Conservation (phyloP, 2,888 invertebrate species). For the Adelognathus sp. region DNA sequence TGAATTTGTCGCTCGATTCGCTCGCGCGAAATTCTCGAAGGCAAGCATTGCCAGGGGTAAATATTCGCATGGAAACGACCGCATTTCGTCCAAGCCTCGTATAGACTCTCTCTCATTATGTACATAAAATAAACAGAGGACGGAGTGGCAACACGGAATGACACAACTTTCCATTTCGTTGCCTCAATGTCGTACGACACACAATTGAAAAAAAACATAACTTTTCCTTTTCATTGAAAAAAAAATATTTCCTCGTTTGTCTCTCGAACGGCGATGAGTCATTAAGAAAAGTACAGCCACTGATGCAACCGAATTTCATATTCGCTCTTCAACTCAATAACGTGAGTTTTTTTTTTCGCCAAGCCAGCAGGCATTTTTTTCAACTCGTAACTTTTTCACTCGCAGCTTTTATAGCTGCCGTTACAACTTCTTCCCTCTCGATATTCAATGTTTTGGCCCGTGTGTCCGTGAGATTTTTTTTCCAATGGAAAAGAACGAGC, state of each 20-base stretch:
- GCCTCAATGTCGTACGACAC: not conserved
- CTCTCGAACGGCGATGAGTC: not conserved
- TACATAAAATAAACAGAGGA: not conserved
- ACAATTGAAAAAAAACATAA: not conserved
- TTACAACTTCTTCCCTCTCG: not conserved
- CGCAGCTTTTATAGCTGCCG: not conserved
- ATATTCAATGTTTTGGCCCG: not conserved
- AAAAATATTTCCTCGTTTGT: too few species aligned
- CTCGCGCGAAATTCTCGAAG: not conserved
- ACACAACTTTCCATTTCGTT: not conserved
- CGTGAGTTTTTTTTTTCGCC: not conserved
- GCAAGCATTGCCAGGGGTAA: conserved; percentile 9
- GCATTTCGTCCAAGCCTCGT: not conserved
- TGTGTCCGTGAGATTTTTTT: not conserved
- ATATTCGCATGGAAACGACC: not conserved
- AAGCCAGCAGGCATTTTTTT: not conserved
- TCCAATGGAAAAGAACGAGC: not conserved
- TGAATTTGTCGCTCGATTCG: not conserved
- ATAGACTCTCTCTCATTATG: conserved; percentile 1
- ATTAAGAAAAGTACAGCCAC: not conserved
- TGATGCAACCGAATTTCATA: not conserved
- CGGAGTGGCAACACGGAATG: not conserved
- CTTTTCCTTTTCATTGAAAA: not conserved
- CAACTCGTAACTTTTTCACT: not conserved
- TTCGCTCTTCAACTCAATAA: not conserved